Conservation (phyloP, 2,113 vertebrate genomes). For the Xiphorhynchus elegans region DNA sequence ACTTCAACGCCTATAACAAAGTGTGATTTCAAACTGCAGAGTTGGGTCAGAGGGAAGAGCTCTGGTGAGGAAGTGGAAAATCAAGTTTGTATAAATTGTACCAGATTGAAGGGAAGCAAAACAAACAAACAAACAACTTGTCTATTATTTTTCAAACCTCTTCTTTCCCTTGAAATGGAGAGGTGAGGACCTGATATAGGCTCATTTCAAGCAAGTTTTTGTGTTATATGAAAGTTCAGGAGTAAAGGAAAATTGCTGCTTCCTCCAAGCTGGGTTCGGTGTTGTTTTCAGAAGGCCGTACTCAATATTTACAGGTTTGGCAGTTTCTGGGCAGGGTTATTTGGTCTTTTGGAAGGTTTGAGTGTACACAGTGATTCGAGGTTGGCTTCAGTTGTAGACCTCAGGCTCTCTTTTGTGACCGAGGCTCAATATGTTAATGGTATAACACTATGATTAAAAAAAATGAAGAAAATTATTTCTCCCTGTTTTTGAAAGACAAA, state of each 20-base stretch:
- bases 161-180: background rate
- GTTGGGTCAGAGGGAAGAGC: background rate
- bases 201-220: background rate
- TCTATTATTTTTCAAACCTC: background rate
- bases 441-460: background rate
- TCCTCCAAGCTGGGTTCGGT: background rate
- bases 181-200: background rate
- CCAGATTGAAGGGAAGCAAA: background rate
- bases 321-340: background rate
- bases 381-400: background rate
- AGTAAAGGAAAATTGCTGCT: background rate
- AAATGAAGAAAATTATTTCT: background rate
- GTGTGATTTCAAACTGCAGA: background rate
- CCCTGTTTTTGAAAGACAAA: background rate
- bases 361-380: background rate
- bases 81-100: background rate
- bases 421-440: background rate
- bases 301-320: background rate
- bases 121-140: background rate
- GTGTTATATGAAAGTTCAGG: background rate
- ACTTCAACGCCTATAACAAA: too few relatives aligned
- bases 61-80: background rate
- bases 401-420: background rate
- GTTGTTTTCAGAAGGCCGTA: rapidly evolving
- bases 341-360: background rate